Evolutionary conservation across 2,888 invertebrate species (phyloP).

Genomic region (Chironomus riparius): DNA sequence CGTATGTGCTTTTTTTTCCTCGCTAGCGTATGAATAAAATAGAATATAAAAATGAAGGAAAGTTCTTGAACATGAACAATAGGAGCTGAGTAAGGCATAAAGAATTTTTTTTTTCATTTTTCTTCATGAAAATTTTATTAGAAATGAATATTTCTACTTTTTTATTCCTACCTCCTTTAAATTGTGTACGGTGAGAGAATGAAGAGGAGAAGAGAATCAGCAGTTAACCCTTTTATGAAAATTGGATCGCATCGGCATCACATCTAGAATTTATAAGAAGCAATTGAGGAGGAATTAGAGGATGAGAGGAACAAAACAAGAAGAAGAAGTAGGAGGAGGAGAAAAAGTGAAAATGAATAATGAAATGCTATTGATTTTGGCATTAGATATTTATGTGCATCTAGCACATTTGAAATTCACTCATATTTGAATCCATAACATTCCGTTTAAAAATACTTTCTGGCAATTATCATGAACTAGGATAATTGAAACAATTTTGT

Average conservation of each 20-base stretch:
- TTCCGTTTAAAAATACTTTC: too few species aligned
- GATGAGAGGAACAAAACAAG: background rate
- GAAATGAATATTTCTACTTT: background rate
- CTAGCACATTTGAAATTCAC: too few species aligned
- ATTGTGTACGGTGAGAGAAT: background rate
- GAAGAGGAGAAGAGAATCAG: background rate
- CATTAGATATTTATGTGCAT: background rate
- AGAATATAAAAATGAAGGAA: background rate
- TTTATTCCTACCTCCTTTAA: background rate
- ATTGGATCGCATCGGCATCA: slow-evolving; percentile 1
- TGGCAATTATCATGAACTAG: too few species aligned
- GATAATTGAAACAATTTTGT: too few species aligned
- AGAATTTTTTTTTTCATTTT: background rate
- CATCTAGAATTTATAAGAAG: slow-evolving; percentile 9
- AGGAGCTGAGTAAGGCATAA: background rate
- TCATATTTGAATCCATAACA: too few species aligned
- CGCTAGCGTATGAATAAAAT: too few species aligned
- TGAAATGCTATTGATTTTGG: background rate
- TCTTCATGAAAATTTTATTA: slow-evolving; percentile 14
- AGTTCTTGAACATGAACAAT: background rate
- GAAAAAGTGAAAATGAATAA: background rate
- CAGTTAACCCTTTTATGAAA: slow-evolving; percentile 7
- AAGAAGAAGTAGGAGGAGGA: too few species aligned
- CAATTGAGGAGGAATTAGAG: background rate
- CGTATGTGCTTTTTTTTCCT: background rate